phyloP scores from a whole-genome alignment of 2,797 vertebrate species.

The Hydrophis major region DNA sequence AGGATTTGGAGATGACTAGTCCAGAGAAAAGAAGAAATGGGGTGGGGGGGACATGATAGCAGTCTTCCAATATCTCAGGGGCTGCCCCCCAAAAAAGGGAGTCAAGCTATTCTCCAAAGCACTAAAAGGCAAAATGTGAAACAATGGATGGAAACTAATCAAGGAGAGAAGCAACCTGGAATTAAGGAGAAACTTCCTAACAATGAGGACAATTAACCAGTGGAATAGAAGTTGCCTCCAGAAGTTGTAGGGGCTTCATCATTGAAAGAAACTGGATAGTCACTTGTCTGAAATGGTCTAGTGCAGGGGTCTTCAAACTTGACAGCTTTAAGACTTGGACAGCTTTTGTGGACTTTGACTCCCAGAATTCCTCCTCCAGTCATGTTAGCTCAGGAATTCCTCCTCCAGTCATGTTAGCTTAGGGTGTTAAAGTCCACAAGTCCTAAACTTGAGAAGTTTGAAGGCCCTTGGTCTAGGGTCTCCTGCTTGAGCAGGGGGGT shows the following conservation, averaged over 20 bases:
- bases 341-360: too few relatives aligned
- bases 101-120: not conserved
- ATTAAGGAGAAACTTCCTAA: not conserved
- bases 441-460: too few relatives aligned
- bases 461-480: not conserved
- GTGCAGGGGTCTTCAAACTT: too few relatives aligned
- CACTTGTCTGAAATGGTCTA: not conserved
- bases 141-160: rapidly evolving
- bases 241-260: not conserved
- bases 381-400: too few relatives aligned
- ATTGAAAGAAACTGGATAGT: not conserved
- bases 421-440: too few relatives aligned
- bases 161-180: rapidly evolving
- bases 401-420: too few relatives aligned
- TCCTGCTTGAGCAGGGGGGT: not conserved
- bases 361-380: too few relatives aligned
- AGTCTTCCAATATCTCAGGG: not conserved
- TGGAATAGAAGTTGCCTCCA: not conserved
- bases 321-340: too few relatives aligned
- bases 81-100: not conserved
- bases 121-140: not conserved
- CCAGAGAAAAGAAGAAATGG: not conserved
- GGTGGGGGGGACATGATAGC: not conserved
- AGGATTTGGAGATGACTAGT: not conserved
- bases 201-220: not conserved